These are phyloP conservation scores for Podarcis lilfordi DNA, from an alignment of 2,797 vertebrate genomes.

Conservation along the genomic window DNA sequence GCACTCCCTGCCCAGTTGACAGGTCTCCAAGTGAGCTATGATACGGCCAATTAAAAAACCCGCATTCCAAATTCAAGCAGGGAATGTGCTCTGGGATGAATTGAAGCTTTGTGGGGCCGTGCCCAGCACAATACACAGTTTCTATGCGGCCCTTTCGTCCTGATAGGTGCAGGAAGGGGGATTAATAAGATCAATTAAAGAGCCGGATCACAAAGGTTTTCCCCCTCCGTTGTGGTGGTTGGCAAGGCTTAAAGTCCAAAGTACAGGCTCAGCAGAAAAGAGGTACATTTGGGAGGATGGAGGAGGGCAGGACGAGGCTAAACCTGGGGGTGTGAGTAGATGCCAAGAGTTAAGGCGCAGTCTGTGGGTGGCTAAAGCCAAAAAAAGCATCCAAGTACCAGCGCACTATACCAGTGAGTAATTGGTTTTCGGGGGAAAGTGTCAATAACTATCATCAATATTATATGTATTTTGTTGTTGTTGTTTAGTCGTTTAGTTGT, in stretches of 20 bases:
- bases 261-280: conserved; percentile 3
- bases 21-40: not conserved
- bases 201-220: conserved; percentile 1
- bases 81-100: too few relatives aligned
- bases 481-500: too few relatives aligned
- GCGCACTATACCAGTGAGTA: not conserved
- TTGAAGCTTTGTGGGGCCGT: not conserved
- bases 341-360: not conserved
- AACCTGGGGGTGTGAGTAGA: not conserved
- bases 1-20: not conserved
- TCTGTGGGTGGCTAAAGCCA: not conserved
- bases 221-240: not conserved
- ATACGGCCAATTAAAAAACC: not conserved
- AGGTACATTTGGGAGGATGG: not conserved
- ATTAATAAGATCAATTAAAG: conserved; percentile 38
- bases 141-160: not conserved
- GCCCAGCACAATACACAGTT: not conserved
- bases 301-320: not conserved
- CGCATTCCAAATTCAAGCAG: not conserved
- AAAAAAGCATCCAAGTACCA: not conserved
- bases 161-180: not conserved
- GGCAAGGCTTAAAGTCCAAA: conserved; percentile 35
- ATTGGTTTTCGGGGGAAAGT: not conserved
- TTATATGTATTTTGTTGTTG: too few relatives aligned
- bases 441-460: not conserved